Base-by-base conservation (phyloP, 2,888 invertebrate species). In the Gandaritis pyraliata region DNA sequence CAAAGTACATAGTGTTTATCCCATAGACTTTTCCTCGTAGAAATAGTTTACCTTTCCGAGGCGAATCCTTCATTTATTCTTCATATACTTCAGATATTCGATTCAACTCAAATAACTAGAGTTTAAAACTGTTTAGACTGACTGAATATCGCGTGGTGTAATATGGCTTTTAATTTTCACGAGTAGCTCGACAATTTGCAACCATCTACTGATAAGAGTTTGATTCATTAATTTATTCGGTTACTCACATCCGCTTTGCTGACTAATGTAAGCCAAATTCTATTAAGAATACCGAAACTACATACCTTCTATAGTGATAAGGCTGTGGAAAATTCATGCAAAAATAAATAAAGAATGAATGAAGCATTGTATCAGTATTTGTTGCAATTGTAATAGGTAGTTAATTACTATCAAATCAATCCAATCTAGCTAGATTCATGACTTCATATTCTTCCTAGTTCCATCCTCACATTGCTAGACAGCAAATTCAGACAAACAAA, bases 211-310 rank as follows among this genome's bases (percentile, higher is more conserved):
- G 86, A 87, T 88, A 87, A 83, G 72, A 69, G 75, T 69, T 83
- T 85, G 82, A 84, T 81, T 85, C 86, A 84, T 78, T 66, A 77
- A 78, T 78, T 78, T 72, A 76, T 74, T 72, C 69, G 59, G 78
- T 87, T 82, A 81, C 76, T 86, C 85, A 87, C 74, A 73, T 87
- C 86, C 85, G 52, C 57, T 23, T 38, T 82, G 73, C 54, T 74
- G 66, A 74, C 61, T 71, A 65, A 72, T 64, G 43, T 56, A 58
- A 64, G 54, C 55, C 51, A 64, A 66, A 63, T 67, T 64, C 45
- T 48, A 59, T 67, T 64, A 70, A 53, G 51, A 57, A 48, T 67
- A 30, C 58, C 56, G 43, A 65, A 57, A 57, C 48, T 57, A 23
- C 55, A 13, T 38, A 38, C 38, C 15, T 0, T 2, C 33, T n/a